A percentile compares a stretch with the other conserved stretches of the same genome.
Conservation (phyloP, 2,888 invertebrate species). For the Nineta flava region DNA sequence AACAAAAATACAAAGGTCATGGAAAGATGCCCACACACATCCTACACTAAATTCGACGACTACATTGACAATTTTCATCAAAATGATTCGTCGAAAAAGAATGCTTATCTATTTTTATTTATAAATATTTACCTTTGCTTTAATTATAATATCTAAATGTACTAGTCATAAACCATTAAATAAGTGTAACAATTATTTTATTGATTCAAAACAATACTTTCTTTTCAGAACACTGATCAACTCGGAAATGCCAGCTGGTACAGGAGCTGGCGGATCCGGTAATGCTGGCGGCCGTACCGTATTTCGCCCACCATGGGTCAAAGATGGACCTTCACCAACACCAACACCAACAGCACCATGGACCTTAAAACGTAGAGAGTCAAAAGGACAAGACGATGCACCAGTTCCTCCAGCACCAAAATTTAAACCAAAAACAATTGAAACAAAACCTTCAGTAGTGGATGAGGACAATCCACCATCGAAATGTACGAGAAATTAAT, state of each 20-base stretch:
- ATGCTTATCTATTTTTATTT: background rate
- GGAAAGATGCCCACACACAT: background rate
- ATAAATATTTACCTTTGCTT: background rate
- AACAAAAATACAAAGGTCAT: too few species aligned
- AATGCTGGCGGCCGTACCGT: slow-evolving; percentile 41
- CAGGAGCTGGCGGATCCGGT: slow-evolving; percentile 31
- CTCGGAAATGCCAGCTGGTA: slow-evolving; percentile 37
- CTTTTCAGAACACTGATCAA: slow-evolving; percentile 15
- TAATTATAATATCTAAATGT: too few species aligned
- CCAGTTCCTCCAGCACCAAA: too few species aligned
- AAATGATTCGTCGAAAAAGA: background rate
- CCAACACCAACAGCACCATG: slow-evolving; percentile 42
- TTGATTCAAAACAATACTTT: too few species aligned
- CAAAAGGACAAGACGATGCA: slow-evolving; percentile 10
- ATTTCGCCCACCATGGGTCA: slow-evolving; percentile 62
- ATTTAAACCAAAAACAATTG: slow-evolving; percentile 6
- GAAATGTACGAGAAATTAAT: slow-evolving; percentile 8
- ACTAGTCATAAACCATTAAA: too few species aligned
- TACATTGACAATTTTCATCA: background rate
- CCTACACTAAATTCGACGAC: background rate
- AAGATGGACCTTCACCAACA: slow-evolving; percentile 42
- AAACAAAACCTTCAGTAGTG: slow-evolving; percentile 23
- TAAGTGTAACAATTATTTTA: too few species aligned
- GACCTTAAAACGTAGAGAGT: slow-evolving; percentile 35
- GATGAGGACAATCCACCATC: slow-evolving; percentile 18